A percentile compares a stretch with the other conserved stretches of the same genome.
Evolutionary conservation across 2,888 invertebrate genomes (phyloP).

Genomic region (Chrysopilus asiliformis): DNA sequence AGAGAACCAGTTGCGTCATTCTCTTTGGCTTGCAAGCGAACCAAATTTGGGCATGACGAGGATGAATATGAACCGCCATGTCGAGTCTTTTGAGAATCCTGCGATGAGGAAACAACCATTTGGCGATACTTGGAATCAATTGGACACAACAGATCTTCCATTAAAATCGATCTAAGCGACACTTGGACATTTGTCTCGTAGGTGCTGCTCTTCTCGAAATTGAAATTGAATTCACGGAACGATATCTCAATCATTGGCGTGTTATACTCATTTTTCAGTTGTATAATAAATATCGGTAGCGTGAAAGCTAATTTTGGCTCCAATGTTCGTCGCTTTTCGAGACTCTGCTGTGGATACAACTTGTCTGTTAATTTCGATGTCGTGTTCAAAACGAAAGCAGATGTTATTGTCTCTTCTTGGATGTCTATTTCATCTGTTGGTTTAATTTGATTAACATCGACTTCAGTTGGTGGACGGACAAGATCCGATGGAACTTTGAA

Average conservation of each 20-base stretch:
- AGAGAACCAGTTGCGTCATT: conserved; percentile 37
- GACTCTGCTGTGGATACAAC: conserved; percentile 25
- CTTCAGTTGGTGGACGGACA: conserved; percentile 19
- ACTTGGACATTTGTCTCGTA: conserved; percentile 65
- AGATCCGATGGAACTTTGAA: conserved; percentile 22
- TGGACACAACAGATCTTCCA: conserved; percentile 79
- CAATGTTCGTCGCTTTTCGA: conserved; percentile 14
- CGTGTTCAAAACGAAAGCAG: conserved; percentile 10
- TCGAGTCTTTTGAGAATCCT: conserved; percentile 9
- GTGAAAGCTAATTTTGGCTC: conserved; percentile 48
- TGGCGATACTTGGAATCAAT: conserved; percentile 66
- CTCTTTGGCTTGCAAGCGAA: conserved; percentile 22
- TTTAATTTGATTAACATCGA: conserved; percentile 28
- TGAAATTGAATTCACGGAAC: conserved; percentile 68
- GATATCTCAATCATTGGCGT: conserved; percentile 73
- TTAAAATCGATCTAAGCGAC: conserved; percentile 68
- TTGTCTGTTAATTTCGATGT: conserved; percentile 22
- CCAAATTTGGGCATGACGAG: conserved; percentile 74
- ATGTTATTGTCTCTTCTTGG: conserved; percentile 16
- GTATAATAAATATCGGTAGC: conserved; percentile 59
- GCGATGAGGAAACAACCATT: conserved; percentile 58
- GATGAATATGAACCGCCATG: conserved; percentile 33
- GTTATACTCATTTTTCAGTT: conserved; percentile 59
- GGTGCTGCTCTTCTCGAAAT: conserved; percentile 52
- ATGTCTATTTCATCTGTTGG: conserved; percentile 13